Conservation (phyloP, 2,888 invertebrate genomes). For the Caenorhabditis virilis region DNA sequence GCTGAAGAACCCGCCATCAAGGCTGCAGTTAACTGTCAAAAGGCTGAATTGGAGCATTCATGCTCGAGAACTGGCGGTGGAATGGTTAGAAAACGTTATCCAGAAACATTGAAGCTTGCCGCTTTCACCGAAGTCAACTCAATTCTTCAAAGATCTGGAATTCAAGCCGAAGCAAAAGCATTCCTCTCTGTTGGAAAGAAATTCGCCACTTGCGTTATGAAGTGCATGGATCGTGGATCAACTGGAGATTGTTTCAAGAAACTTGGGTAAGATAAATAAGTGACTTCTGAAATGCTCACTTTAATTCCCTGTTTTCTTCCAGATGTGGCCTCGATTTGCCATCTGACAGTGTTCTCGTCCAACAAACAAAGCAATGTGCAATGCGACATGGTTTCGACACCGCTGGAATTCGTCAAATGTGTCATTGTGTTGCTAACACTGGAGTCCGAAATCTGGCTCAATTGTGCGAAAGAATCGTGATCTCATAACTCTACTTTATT, state of each 20-base stretch:
- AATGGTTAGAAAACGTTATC: constrained; percentile 63
- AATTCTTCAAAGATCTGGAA: constrained; percentile 54
- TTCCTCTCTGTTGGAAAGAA: constrained; percentile 61
- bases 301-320: constrained; percentile 7
- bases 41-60: constrained; percentile 46
- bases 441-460: constrained; percentile 36
- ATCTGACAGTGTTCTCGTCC: constrained; percentile 61
- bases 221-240: constrained; percentile 59
- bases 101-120: constrained; percentile 66
- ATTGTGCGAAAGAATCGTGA: constrained; percentile 36
- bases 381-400: constrained; percentile 63
- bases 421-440: constrained; percentile 56
- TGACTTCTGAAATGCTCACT: not conserved
- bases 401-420: constrained; percentile 52
- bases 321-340: constrained; percentile 65
- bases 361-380: constrained; percentile 62
- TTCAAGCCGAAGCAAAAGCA: constrained; percentile 57
- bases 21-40: constrained; percentile 52
- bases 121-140: constrained; percentile 61
- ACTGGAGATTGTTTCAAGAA: constrained; percentile 47
- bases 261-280: constrained; percentile 22
- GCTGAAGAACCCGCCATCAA: constrained; percentile 49
- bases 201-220: constrained; percentile 60
- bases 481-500: constrained; percentile 17
- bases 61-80: constrained; percentile 53